Evolutionary conservation across 2,888 invertebrate genomes (phyloP), one percentile per base, ranked within the genome.

Genomic region (Drosophila mettleri): DNA sequence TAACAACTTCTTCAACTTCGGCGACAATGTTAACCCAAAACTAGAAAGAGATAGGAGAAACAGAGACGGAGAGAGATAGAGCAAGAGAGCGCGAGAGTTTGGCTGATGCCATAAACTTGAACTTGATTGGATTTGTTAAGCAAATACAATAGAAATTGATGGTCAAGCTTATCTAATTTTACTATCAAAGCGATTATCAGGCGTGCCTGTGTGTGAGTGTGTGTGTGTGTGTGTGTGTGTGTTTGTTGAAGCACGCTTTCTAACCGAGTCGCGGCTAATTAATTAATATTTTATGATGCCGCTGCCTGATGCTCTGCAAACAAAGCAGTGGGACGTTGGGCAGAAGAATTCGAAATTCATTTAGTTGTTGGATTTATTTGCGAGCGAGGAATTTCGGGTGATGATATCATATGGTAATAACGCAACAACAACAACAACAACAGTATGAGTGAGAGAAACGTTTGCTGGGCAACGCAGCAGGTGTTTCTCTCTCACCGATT

Each of bases 371-470:
- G 86, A 90, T 88, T 90, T 88, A 88, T 90, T 89, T 88, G 86
- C 75, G 81, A 85, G 80, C 77, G 77, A 87, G 86, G 89, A 90
- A 90, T 90, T 90, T 90, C 84, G 78, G 88, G 89, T 90, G 90
- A 90, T 90, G 90, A 90, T 90, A 90, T 90, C 90, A 90, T 90
- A 78, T 90, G 91, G 90, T 89, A 90, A 89, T 77, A 81, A 87
- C 84, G 78, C 76, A 78, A 86, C 81, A 78, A 69, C 69, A 79
- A 74, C 57, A 69, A 52, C 46, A 63, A 38, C 43, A 68, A 41
- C 60, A 67, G 55, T 39, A 66, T 59, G 36, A 57, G 31, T 7
- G 58, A 75, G 63, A 67, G 67, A 66, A 67, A 74, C 57, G 29
- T 63, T 71, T 39, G 77, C 54, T 45, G 63, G 69, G 70, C 52